A percentile compares a stretch with the other conserved stretches of the same genome.
These are phyloP conservation scores for Zaprionus tsacasi DNA, from an alignment of 1,140 invertebrate genomes.

Conservation along the genomic window DNA sequence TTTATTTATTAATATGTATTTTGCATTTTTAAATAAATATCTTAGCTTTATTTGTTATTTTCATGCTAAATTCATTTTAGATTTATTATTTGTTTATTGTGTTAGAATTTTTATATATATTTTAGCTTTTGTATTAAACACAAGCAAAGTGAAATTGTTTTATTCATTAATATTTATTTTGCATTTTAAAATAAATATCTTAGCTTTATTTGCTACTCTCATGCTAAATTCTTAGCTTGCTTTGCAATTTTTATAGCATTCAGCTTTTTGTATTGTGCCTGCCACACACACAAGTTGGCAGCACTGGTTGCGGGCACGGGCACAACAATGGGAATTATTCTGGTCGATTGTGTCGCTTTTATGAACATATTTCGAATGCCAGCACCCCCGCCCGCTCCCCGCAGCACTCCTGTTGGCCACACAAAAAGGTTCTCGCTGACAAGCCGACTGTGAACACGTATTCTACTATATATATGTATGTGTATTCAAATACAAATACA, in stretches of 20 bases:
- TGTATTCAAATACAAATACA: neutral
- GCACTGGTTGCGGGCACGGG: neutral
- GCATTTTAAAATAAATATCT: too few relatives aligned
- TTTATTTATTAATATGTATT: too few relatives aligned
- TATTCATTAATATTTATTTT: too few relatives aligned
- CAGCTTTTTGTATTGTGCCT: neutral
- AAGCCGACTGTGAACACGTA: neutral
- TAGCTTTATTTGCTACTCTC: too few relatives aligned
- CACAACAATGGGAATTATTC: conserved; percentile 65
- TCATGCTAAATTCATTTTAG: too few relatives aligned
- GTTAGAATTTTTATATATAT: too few relatives aligned
- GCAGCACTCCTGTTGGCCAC: neutral
- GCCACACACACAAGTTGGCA: neutral
- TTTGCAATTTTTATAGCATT: neutral
- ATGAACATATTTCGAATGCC: conserved; percentile 62
- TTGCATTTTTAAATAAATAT: too few relatives aligned
- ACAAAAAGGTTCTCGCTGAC: conserved; percentile 24
- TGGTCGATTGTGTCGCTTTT: conserved; percentile 58
- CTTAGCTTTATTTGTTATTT: too few relatives aligned
- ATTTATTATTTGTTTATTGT: too few relatives aligned
- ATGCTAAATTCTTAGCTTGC: too few relatives aligned
- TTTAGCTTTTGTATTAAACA: too few relatives aligned
- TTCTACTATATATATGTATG: neutral
- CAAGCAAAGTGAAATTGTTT: too few relatives aligned
- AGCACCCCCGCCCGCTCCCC: conserved; percentile 14